Conservation (phyloP, 2,888 invertebrate species). For the Orthonevra nobilis region DNA sequence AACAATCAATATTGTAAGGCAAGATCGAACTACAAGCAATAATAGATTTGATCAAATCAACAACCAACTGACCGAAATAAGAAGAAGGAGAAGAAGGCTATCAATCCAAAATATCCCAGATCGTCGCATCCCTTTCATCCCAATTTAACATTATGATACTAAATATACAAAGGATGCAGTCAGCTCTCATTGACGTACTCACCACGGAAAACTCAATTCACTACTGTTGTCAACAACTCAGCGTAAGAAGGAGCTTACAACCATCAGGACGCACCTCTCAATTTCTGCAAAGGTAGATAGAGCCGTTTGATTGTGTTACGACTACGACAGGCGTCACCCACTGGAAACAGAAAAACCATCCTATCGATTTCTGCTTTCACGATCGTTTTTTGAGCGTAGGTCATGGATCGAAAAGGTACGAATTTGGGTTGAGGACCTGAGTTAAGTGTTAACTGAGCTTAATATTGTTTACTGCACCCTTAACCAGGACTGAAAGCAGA, state of each 20-base stretch:
- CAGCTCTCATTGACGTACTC: constrained; percentile 14
- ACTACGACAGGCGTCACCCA: no score
- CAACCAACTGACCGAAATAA: constrained; percentile 12
- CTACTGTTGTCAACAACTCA: constrained; percentile 6
- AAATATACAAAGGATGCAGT: constrained; percentile 21
- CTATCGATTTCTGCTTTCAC: no score
- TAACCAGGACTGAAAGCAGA: no score
- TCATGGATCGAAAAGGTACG: no score
- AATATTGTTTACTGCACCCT: no score
- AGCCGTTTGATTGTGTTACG: no score
- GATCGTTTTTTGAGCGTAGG: no score
- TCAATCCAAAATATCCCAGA: constrained; percentile 15
- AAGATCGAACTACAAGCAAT: constrained; percentile 2
- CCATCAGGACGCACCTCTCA: background rate
- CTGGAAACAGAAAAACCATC: no score
- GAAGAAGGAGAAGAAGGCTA: constrained; percentile 8
- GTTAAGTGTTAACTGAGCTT: no score
- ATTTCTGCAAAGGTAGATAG: no score
- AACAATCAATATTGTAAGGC: constrained; percentile 51
- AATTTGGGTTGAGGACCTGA: no score
- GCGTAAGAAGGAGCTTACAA: constrained; percentile 1
- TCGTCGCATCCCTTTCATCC: background rate
- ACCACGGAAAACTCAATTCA: constrained; percentile 29
- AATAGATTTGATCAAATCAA: background rate
- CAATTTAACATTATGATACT: constrained; percentile 20